Evolutionary conservation across 2,797 vertebrate genomes (phyloP), one percentile per base, ranked within the genome.

Genomic region (Spheniscus humboldti): DNA sequence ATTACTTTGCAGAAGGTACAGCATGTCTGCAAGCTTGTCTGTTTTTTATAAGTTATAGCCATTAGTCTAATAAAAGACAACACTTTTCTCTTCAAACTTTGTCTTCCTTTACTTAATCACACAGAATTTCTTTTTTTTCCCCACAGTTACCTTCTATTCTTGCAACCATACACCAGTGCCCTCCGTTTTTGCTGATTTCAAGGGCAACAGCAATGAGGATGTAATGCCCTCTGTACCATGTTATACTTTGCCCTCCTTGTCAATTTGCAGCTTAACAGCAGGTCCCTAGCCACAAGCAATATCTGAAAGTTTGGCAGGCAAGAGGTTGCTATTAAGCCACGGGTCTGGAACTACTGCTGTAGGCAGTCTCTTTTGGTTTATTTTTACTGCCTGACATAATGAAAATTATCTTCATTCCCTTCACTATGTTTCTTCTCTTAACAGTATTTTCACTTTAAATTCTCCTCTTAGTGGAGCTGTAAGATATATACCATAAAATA

Each of bases 351-450:
- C 69, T 91, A 64, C 48, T 80, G 84, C 81, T 77, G 59, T 53
- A 86, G 93, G 76, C 79, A 60, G 5, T 92, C 64, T 92, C 35
- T 97, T 96, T 88, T 88, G 52, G n/a, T 83, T 91, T 86, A 23
- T 69, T 96, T 91, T 91, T 94, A 84, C 76, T 94, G 87, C 93
- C 69, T 76, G n/a, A 83, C 86, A 75, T 64, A 94, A 80, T 93
- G 86, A 96, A 96, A 95, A 83, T 90, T 0, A 95, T 86, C 66
- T 96, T 88, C 31, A 43, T 87, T 95, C 66, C 67, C 69, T 87
- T 92, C 20, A 35, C 48, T 71, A 8, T 60, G 73, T 89, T 96
- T 96, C 89, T 92, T 96, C 68, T 85, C 73, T 76, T 85, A 89
- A 92, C 55, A 64, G 53, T 50, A 75, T 74, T 86, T 92, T 78